Conservation (phyloP, 2,797 vertebrate genomes). For the Avahi laniger region DNA sequence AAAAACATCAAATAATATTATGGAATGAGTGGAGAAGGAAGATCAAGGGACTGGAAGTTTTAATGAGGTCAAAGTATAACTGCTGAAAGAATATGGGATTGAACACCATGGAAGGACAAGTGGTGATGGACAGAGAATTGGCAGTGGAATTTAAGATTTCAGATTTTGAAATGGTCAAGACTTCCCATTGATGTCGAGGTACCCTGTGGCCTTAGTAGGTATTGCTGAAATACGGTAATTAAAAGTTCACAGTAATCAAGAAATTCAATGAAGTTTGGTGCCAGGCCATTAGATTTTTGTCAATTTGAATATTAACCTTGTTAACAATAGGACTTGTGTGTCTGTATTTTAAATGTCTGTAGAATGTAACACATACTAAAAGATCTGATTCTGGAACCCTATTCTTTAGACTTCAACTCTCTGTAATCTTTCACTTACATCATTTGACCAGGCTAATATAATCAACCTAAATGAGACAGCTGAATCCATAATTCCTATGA, state of each 20-base stretch:
- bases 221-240: neutral
- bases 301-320: neutral
- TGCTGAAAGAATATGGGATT: neutral
- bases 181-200: neutral
- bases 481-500: neutral
- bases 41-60: neutral
- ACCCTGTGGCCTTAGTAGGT: neutral
- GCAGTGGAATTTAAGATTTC: neutral
- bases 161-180: neutral
- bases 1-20: neutral
- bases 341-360: neutral
- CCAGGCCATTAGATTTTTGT: neutral
- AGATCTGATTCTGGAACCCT: neutral
- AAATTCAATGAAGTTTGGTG: neutral
- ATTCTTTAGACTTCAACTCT: neutral
- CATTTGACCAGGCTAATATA: neutral
- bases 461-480: neutral
- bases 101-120: neutral
- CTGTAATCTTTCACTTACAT: neutral
- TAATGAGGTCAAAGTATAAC: neutral
- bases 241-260: neutral
- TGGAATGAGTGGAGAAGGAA: neutral
- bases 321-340: neutral
- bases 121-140: neutral
- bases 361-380: neutral